Evolutionary conservation across 2,888 invertebrate genomes (phyloP), one percentile per base, ranked within the genome.

Genomic region (Dioctria rufipes): DNA sequence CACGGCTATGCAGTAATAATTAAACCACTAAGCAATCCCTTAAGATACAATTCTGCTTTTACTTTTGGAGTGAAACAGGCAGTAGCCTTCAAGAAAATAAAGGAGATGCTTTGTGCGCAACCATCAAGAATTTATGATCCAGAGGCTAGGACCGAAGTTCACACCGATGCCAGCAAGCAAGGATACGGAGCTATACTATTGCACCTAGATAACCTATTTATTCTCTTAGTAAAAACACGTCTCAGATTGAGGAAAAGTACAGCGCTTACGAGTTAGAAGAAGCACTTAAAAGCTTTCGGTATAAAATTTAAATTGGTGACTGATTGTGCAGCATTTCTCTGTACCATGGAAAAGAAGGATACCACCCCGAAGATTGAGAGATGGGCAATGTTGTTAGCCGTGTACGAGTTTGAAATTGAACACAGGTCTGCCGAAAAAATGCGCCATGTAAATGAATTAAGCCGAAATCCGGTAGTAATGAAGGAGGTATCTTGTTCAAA

Each of bases 51-150:
- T 8, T 4, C 4, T 6, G 4, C 4, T 4, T 58, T 58, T 58
- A 11, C 3, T 6, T 13, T 58, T n/a, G n/a, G n/a, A 4, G n/a
- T 6, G 13, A 13, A 11, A 58, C 58, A 58, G 13, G 4, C 13
- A 13, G 4, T 11, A 58, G n/a, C 58, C 4, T 58, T 58, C 9
- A 58, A 58, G 4, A n/a, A n/a, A 13, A 4, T 58, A 11, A 58
- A 58, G 13, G 13, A 13, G n/a, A 13, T 11, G 4, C n/a, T 58
- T 6, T 4, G 58, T 13, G 5, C 11, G n/a, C 4, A 58, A 4
- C 58, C 58, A 13, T n/a, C n/a, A n/a, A n/a, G n/a, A 13, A 58
- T 58, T 58, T 58, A n/a, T 58, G n/a, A 58, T 11, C 58, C 11
- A 58, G 13, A 13, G 5, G 11, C 11, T 58, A 13, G 13, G 9